Evolutionary conservation across 2,888 invertebrate genomes (phyloP).

Genomic region (Trichopoda pennipes): DNA sequence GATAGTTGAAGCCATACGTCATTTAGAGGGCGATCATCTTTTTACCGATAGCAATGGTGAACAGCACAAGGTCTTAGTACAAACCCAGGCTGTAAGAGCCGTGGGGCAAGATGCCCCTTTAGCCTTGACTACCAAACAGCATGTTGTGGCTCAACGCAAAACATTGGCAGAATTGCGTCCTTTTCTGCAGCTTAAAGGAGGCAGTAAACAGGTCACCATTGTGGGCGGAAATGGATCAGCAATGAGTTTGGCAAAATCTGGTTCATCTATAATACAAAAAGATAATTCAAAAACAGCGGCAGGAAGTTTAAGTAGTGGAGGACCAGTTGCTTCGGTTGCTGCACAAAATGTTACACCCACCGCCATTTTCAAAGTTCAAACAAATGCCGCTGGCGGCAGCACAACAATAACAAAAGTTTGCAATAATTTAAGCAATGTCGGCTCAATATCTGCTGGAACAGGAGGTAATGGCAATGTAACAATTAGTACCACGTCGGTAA

Average conservation of each 20-base stretch:
- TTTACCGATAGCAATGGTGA: conserved; percentile 87
- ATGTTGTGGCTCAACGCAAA: conserved; percentile 78
- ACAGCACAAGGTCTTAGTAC: conserved; percentile 76
- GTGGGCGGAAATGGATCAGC: conserved; percentile 71
- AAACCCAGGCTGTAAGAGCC: conserved; percentile 70
- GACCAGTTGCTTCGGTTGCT: conserved; percentile 71
- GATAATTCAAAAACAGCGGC: conserved; percentile 45
- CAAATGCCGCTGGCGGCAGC: conserved; percentile 69
- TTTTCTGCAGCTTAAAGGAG: conserved; percentile 84
- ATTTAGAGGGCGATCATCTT: conserved; percentile 97
- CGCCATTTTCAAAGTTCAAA: conserved; percentile 79
- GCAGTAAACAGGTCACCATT: conserved; percentile 77
- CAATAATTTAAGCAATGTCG: conserved; percentile 49
- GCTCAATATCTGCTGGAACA: conserved; percentile 57
- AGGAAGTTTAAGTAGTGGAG: conserved; percentile 59
- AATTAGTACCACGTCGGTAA: conserved; percentile 81
- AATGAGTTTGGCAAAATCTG: conserved; percentile 72
- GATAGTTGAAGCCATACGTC: conserved; percentile 98
- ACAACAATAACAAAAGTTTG: conserved; percentile 61
- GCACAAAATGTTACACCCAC: conserved; percentile 75
- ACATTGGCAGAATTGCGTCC: conserved; percentile 84
- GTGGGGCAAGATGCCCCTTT: conserved; percentile 78
- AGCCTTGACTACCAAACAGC: conserved; percentile 76
- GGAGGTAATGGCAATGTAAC: conserved; percentile 72
- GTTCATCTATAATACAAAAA: conserved; percentile 46